Conservation (phyloP, 2,113 vertebrate genomes). For the Gallinago media region DNA sequence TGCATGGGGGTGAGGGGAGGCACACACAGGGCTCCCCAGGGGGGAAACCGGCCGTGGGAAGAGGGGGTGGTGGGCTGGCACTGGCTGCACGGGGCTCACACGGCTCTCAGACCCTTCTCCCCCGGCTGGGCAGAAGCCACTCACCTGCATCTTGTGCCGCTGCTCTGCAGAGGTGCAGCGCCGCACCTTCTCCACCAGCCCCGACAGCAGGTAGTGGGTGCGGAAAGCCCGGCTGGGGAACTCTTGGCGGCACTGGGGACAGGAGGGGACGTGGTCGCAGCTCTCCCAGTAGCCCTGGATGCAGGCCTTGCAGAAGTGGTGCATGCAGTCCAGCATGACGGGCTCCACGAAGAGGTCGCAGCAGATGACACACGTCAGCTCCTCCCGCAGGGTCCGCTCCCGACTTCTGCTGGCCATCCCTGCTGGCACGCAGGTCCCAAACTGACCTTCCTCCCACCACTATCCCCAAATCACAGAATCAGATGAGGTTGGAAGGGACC, state of each 20-base stretch:
- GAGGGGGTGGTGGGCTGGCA: not conserved
- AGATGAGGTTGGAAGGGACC: too few species aligned
- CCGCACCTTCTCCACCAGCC: conserved; percentile 86
- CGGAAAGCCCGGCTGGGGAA: conserved; percentile 80
- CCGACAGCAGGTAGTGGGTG: conserved; percentile 83
- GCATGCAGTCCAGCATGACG: conserved; percentile 89
- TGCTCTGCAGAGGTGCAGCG: conserved; percentile 62
- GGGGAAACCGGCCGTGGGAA: accelerated
- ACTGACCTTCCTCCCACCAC: accelerated
- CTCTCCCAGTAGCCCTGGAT: conserved; percentile 84
- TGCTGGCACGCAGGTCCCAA: not conserved
- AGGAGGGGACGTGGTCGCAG: conserved; percentile 66
- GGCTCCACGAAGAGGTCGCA: conserved; percentile 86
- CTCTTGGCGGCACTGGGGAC: conserved; percentile 84
- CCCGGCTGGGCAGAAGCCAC: not conserved
- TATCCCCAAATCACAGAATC: accelerated
- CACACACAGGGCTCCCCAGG: accelerated
- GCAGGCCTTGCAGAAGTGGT: conserved; percentile 88
- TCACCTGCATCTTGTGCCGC: conserved; percentile 75
- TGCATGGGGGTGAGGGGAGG: not conserved
- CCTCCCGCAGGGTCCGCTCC: conserved; percentile 79
- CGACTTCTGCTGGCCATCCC: conserved; percentile 41
- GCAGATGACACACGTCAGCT: conserved; percentile 89
- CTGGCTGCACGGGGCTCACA: not conserved
- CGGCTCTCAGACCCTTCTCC: not conserved